Base-by-base conservation (phyloP, 2,113 vertebrate genomes). In the Dendropsophus ebraccatus region DNA sequence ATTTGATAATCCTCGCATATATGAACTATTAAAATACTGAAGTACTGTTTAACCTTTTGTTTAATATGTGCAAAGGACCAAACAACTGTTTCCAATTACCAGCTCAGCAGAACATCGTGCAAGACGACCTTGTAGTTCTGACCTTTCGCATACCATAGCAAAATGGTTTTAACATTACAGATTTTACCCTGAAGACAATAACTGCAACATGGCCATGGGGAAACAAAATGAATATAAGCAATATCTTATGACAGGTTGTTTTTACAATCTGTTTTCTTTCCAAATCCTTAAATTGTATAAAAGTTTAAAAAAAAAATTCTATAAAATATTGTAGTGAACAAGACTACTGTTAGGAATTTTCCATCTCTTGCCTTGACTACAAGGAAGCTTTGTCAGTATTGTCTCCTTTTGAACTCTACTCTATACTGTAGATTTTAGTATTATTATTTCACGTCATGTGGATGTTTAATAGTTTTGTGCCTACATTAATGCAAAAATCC, bases 81-180 rank as follows among this genome's bases (percentile, higher is more conserved):
- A 70, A 52, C 81, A 83, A 83, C 81, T 83, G 81, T 56, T 72
- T 70, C 81, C 81, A 83, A 83, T 83, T 83, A 83, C 67, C 45
- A 56, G 19, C 67, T 73, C 67, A 72, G 67, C 47, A 72, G 45
- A 72, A 83, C 62, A 70, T 83, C 81, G 35, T 72, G 45, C 81
- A 72, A 58, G 81, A 73, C 21, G 49, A 72, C 81, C 65, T 83
- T 83, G 49, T 73, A 70, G 23, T 73, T 73, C 81, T 83, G 81
- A 83, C 81, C 81, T 70, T 52, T 83, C 12, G 50, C 67, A 83
- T 83, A 70, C 81, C 81, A 73, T n/a, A 83, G 67, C 65, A 83
- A 73, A 83, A 83, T 54, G 67, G 67, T 83, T 83, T 83, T 70
- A 52, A 47, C 80, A 82, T 70, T 49, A 69, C 62, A 32, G 80